Conservation (phyloP, 2,113 vertebrate genomes). For the Xiphorhynchus elegans region DNA sequence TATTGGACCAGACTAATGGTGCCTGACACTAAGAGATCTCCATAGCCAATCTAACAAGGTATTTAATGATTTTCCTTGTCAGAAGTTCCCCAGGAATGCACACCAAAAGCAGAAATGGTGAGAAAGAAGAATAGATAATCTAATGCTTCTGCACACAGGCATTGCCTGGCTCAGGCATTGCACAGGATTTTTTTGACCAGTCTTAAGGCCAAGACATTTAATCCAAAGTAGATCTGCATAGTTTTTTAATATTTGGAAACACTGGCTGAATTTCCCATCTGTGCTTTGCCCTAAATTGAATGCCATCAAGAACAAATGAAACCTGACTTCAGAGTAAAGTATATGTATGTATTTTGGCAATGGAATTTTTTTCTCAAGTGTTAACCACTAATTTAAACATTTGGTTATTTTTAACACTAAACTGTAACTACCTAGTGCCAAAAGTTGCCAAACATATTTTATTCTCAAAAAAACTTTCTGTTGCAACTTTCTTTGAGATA, state of each 20-base stretch:
- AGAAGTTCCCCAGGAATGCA: background rate
- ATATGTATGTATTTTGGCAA: background rate
- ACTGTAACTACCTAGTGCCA: background rate
- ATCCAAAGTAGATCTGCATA: background rate
- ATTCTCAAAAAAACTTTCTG: background rate
- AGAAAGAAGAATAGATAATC: background rate
- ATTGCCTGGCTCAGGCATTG: background rate
- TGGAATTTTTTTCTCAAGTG: background rate
- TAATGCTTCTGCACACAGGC: background rate
- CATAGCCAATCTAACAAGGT: background rate
- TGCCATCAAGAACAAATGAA: background rate
- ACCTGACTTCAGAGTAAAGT: background rate
- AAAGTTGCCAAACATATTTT: background rate
- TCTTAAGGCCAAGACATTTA: background rate
- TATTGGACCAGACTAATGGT: background rate
- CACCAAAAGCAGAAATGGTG: background rate
- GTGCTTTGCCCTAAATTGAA: background rate
- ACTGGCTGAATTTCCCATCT: background rate
- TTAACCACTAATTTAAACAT: background rate
- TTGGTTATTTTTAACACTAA: background rate
- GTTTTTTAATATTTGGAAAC: background rate
- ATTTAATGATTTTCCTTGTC: background rate
- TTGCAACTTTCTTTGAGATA: background rate
- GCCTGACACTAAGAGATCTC: background rate
- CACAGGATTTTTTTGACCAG: background rate